phyloP scores from a whole-genome alignment of 2,113 vertebrate species.

The Triplophysa dalaica region DNA sequence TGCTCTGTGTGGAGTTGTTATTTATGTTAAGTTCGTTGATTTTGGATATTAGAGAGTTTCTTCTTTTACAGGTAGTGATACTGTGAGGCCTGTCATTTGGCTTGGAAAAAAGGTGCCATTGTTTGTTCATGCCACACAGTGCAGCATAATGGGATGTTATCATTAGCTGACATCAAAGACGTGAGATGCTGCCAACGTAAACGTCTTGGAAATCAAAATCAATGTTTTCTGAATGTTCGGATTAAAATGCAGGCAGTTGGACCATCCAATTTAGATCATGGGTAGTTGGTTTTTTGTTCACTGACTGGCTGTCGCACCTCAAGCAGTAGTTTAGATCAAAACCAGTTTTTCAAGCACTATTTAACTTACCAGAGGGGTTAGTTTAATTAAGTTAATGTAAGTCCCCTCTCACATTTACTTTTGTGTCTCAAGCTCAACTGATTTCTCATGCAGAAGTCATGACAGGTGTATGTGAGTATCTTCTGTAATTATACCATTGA shows the following conservation, averaged over 20 bases:
- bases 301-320: not conserved
- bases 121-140: not conserved
- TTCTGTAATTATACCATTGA: too few species aligned
- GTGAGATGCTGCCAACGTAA: slow-evolving; percentile 7
- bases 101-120: not conserved
- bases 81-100: not conserved
- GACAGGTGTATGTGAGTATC: not conserved
- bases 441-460: not conserved
- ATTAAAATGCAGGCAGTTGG: not conserved
- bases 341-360: not conserved
- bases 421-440: not conserved
- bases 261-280: slow-evolving; percentile 4
- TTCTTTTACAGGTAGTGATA: slow-evolving; percentile 33
- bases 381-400: too few species aligned
- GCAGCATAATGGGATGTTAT: not conserved
- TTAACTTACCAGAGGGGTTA: not conserved
- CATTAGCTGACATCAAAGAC: not conserved
- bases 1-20: slow-evolving; percentile 32
- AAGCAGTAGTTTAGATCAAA: not conserved
- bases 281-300: not conserved
- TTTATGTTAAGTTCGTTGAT: not conserved
- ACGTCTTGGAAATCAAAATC: not conserved
- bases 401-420: not conserved
- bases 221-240: not conserved
- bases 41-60: not conserved